Percentiles rank a stretch among this genome's conserved stretches.
Conservation (phyloP, 37 sponge, comb jelly and placozoan genomes). For the Tethya wilhelma region DNA sequence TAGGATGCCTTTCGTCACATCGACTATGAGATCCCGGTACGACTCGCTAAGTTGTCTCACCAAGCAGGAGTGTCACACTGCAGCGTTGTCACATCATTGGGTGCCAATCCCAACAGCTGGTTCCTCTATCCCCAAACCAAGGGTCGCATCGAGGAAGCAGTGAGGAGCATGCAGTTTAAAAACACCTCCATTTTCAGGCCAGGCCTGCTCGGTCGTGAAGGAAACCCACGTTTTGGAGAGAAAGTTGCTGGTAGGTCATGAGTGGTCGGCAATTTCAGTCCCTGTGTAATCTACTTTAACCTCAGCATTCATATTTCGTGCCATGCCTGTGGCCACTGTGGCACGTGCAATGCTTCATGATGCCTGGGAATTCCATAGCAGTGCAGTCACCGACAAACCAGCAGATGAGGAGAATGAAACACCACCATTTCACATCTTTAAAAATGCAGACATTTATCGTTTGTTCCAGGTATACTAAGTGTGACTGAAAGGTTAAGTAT, state of each 20-base stretch:
- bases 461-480: neutral
- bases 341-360: conserved; percentile 71
- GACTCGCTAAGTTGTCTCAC: conserved; percentile 64
- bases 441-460: neutral
- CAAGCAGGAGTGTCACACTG: conserved; percentile 68
- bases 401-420: too few relatives aligned
- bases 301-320: neutral
- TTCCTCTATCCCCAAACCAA: conserved; percentile 77
- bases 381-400: neutral
- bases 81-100: conserved; percentile 69
- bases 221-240: conserved; percentile 50
- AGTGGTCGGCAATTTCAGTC: too few relatives aligned
- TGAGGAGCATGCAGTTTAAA: conserved; percentile 43
- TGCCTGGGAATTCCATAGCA: conserved; percentile 23
- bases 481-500: too few relatives aligned
- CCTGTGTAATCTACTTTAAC: too few relatives aligned
- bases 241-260: conserved; percentile 50
- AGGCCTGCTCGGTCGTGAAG: conserved; percentile 62
- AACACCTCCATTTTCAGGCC: conserved; percentile 65
- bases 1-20: conserved; percentile 75
- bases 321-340: conserved; percentile 47
- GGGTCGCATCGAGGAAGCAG: conserved; percentile 69
- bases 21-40: conserved; percentile 71
- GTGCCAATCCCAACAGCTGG: conserved; percentile 76
- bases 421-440: neutral